phyloP scores from a whole-genome alignment of 1,140 invertebrate species.

The Archivesica marissinica region DNA sequence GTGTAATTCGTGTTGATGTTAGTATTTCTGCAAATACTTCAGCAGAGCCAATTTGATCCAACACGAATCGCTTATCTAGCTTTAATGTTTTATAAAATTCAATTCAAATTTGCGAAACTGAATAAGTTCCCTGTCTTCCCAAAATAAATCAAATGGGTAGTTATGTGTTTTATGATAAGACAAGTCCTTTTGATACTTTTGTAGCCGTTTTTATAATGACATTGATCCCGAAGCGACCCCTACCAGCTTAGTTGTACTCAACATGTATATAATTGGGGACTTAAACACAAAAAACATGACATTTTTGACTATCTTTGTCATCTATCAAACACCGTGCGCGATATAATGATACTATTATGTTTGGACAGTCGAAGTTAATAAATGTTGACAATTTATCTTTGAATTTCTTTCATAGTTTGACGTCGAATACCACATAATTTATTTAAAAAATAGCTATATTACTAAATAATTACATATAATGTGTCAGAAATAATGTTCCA shows the following conservation, averaged over 20 bases:
- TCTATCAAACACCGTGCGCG: conserved; percentile 44
- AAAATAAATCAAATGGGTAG: conserved; percentile 43
- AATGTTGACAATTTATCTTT: conserved; percentile 32
- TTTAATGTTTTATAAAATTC: background rate
- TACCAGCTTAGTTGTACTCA: conserved; percentile 5
- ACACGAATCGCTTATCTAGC: background rate
- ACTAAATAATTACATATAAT: background rate
- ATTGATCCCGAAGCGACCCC: conserved; percentile 33
- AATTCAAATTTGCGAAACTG: conserved; percentile 19
- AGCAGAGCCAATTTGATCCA: background rate
- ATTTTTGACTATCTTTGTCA: conserved; percentile 8
- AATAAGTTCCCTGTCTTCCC: conserved; percentile 30
- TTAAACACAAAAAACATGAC: conserved; percentile 14
- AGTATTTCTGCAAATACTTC: background rate
- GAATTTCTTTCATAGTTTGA: background rate
- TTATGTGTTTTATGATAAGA: conserved; percentile 46
- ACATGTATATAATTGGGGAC: conserved; percentile 29
- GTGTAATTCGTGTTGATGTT: conserved; percentile 11
- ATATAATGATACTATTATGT: conserved; percentile 48
- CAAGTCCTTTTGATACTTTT: conserved; percentile 48
- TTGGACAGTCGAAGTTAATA: conserved; percentile 12
- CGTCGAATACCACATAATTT: background rate
- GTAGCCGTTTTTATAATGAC: conserved; percentile 19
- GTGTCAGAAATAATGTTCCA: background rate
- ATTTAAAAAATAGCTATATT: background rate